phyloP scores from a whole-genome alignment of 2,888 invertebrate species.

The Dynastes maya region DNA sequence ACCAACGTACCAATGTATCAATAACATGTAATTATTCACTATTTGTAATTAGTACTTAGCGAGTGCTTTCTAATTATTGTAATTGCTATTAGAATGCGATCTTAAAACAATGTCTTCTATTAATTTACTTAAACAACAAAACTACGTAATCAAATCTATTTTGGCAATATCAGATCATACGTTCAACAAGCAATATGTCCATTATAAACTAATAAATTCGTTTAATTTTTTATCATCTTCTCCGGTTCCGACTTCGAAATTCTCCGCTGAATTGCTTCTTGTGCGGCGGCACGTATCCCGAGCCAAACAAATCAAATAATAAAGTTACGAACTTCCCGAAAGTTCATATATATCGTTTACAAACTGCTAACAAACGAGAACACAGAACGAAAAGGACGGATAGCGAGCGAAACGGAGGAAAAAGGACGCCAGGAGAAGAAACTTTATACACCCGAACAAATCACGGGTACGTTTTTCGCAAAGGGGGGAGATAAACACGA shows the following conservation, averaged over 20 bases:
- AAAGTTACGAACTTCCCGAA: conserved; percentile 44
- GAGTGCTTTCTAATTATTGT: no score
- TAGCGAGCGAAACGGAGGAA: neutral
- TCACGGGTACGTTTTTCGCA: conserved; percentile 49
- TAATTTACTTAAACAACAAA: no score
- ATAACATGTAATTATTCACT: no score
- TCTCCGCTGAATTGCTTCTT: conserved; percentile 34
- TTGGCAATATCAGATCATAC: neutral
- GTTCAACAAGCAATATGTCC: neutral
- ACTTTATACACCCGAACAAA: conserved; percentile 47
- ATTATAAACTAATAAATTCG: conserved; percentile 42
- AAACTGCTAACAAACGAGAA: conserved; percentile 47
- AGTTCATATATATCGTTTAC: conserved; percentile 49
- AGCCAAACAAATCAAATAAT: conserved; percentile 44
- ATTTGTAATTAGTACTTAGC: no score
- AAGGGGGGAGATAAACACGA: conserved; percentile 48
- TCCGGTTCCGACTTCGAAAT: conserved; percentile 24
- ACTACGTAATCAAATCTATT: neutral
- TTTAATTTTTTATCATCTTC: conserved; percentile 36
- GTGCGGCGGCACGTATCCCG: conserved; percentile 24
- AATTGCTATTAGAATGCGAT: no score
- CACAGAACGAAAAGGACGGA: conserved; percentile 38
- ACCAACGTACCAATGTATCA: no score
- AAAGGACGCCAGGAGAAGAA: conserved; percentile 35
- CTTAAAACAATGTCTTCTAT: no score